Evolutionary conservation across 1,140 invertebrate species (phyloP), one percentile per base, ranked within the genome.

Genomic region (Drosophila insularis): DNA sequence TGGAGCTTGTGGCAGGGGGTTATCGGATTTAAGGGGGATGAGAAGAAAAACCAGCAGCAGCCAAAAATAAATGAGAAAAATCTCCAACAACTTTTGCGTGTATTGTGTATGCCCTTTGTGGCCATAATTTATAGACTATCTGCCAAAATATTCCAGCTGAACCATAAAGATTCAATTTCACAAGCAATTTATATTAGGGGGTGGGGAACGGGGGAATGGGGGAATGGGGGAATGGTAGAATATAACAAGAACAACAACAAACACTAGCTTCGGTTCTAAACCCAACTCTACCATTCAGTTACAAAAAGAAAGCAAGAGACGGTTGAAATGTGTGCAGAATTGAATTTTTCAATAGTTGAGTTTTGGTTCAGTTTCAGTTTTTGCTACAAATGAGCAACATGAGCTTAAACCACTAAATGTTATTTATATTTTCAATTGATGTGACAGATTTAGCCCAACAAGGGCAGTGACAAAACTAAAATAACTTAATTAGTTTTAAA

Each of bases 61-160:
- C 19, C 43, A 50, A 50, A 50, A 50, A 50, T 50, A 50, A 19
- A 50, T 64, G 60, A 62, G 62, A 55, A 69, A 60, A 37, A 61
- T 32, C 54, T 59, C 39, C 37, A 87, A 76, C 75, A 86, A 86
- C 71, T 82, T 80, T 80, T 69, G 65, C 54, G 23, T 21, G 69
- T 37, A 35, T 74, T 46, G 74, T 71, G 80, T 74, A 89, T 84
- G 84, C 84, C 84, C 84, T 89, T 89, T 87, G 84, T 84, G 84
- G 84, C 85, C 84, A 89, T 89, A 89, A 89, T 89, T 89, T 89
- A 89, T 89, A 89, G 84, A 89, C 84, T 89, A 89, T 89, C 84
- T 89, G 84, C 84, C 84, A 89, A 89, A 89, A 89, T 89, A 89
- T 89, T 89, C 84, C 84, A 89, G 84, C 84, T 89, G 84, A 89